Base-by-base conservation (phyloP, 2,888 invertebrate genomes). In the Scaptomyza cyrtandrae region DNA sequence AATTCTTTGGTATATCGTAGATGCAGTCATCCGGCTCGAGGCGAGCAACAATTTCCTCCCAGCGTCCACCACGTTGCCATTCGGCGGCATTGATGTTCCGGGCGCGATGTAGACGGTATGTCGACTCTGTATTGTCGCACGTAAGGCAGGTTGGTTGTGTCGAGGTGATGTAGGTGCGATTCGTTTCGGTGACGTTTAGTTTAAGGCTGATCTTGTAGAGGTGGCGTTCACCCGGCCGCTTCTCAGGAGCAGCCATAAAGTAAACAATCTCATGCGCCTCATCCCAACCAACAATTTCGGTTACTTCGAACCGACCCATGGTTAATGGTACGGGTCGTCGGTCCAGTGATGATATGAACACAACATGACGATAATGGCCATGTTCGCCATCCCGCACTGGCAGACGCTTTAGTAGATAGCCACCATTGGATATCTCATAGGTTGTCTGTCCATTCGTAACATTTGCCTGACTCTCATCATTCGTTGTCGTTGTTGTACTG, bases 211-310 rank as follows among this genome's bases (percentile, higher is more conserved):
- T 94, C 89, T 96, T 94, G 93, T 96, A 97, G 72, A 98, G 93
- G 91, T 98, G 98, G 1, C 97, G 93, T 88, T 96, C 95, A 0
- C 96, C 96, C 0, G 98, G 96, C 75, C 95, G 94, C 52, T 95
- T 95, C 78, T 95, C 95, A 2, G 95, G 95, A 6, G 96, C 96
- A 39, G 96, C 97, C 79, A 97, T 94, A 86, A 96, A 96, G 92
- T 97, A 98, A 94, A 96, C 93, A 53, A 94, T 92, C 73, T 95
- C 94, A 76, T 94, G 94, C 60, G 93, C 92, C 86, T 96, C 95
- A 87, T 97, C 96, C 96, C 96, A 97, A 0, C 95, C 95, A 7
- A 96, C 91, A 27, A 97, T 93, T 87, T 94, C 94, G 0, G 95
- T 96, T 55, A 96, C 93, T 90, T 96, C 96, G 75, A 95, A 96